Evolutionary conservation across 2,797 vertebrate genomes (phyloP).

Genomic region (Sebastes cheni): DNA sequence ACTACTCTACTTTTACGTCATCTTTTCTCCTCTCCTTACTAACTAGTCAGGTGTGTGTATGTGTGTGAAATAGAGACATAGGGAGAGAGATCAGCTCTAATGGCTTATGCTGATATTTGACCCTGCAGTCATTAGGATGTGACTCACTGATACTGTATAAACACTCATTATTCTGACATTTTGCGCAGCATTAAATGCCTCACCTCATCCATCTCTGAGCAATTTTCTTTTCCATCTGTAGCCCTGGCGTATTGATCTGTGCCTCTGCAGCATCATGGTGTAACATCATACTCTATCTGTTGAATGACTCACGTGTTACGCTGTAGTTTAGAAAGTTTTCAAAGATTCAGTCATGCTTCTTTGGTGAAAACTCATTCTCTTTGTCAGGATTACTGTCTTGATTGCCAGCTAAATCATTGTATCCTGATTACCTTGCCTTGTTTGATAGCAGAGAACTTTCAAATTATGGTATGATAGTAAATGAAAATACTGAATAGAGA

Average conservation of each 20-base stretch:
- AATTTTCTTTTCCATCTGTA: constrained; percentile 15
- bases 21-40: not conserved
- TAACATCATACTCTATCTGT: constrained; percentile 25
- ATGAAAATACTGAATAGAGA: not conserved
- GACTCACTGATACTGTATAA: constrained; percentile 29
- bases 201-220: constrained; percentile 10
- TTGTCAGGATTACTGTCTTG: not conserved
- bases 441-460: not conserved
- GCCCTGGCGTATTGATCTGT: constrained; percentile 38
- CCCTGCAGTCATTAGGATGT: constrained; percentile 30
- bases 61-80: not conserved
- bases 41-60: not conserved
- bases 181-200: constrained; percentile 10
- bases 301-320: not conserved
- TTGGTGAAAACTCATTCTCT: not conserved
- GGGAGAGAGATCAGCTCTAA: not conserved
- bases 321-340: not conserved
- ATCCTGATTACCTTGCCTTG: not conserved
- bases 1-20: not conserved
- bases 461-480: not conserved
- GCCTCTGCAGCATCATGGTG: constrained; percentile 16
- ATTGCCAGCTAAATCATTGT: not conserved
- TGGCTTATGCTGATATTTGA: constrained; percentile 36
- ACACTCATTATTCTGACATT: constrained; percentile 37
- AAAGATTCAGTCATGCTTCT: not conserved